Evolutionary conservation across 92 coral and sea anemone species (phyloP).

Genomic region (Pocillopora meandrina): DNA sequence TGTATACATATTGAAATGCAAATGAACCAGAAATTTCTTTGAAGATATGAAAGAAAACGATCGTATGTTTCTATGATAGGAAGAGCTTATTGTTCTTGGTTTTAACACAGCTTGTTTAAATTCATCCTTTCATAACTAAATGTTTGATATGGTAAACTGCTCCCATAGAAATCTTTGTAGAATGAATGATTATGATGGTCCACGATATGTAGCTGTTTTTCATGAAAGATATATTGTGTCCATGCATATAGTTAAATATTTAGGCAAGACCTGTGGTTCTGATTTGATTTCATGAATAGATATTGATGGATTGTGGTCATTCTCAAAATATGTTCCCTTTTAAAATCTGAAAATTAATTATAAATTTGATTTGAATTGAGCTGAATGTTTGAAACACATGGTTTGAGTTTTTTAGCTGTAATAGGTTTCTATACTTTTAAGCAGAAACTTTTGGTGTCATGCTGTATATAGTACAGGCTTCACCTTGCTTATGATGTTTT

Average conservation of each 20-base stretch:
- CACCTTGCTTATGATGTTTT: too few species aligned
- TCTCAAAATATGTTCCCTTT: not conserved
- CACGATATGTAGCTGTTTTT: not conserved
- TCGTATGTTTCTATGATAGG: not conserved
- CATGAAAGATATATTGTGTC: not conserved
- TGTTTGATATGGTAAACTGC: not conserved
- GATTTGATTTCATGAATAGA: not conserved
- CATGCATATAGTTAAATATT: not conserved
- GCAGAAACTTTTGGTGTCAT: too few species aligned
- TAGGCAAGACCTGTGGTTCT: not conserved
- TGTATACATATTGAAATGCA: conserved; percentile 33
- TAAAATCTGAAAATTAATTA: too few species aligned
- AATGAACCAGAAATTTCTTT: conserved; percentile 5
- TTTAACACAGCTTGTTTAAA: not conserved
- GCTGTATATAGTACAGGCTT: too few species aligned
- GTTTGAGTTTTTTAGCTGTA: too few species aligned
- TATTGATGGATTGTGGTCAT: not conserved
- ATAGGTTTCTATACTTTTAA: too few species aligned
- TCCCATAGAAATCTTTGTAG: not conserved
- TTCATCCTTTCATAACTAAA: not conserved
- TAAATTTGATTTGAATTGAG: too few species aligned
- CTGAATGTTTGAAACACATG: too few species aligned
- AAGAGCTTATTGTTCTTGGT: not conserved
- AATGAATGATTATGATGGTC: not conserved
- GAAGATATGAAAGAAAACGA: not conserved